Percentiles rank a stretch among this genome's conserved stretches.
Evolutionary conservation across 1,140 invertebrate genomes (phyloP).

Genomic region (Laupala kohalensis): DNA sequence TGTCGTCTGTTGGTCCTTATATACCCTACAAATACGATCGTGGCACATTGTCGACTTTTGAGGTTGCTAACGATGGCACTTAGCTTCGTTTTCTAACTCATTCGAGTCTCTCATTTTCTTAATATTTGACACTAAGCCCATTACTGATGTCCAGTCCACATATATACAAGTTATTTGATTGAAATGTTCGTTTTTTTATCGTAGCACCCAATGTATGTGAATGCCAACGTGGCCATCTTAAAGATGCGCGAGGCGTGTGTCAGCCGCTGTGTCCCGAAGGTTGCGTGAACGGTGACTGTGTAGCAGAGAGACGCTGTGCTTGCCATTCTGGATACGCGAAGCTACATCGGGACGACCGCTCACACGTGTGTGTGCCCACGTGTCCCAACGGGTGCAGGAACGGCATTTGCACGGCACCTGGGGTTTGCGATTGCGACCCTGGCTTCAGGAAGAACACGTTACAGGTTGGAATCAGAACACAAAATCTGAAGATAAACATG

Average conservation of each 20-base stretch:
- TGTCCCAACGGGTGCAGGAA: slow-evolving; percentile 41
- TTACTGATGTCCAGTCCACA: no score
- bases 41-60: no score
- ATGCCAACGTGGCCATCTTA: background rate
- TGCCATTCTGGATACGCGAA: slow-evolving; percentile 20
- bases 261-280: slow-evolving; percentile 7
- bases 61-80: no score
- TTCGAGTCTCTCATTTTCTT: no score
- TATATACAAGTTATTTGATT: no score
- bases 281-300: slow-evolving; percentile 22
- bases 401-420: slow-evolving; percentile 41
- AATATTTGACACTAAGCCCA: no score
- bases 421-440: slow-evolving; percentile 32
- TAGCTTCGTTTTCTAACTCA: no score
- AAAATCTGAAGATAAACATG: no score
- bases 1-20: no score
- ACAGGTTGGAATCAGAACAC: background rate
- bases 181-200: no score
- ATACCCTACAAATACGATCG: no score
- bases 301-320: slow-evolving; percentile 30
- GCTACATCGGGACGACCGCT: slow-evolving; percentile 15
- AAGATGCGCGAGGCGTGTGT: background rate
- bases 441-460: slow-evolving; percentile 19
- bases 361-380: slow-evolving; percentile 35
- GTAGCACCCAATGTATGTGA: background rate